These are phyloP conservation scores for Chaetodon trifascialis DNA, from an alignment of 2,113 vertebrate genomes.

Conservation along the genomic window DNA sequence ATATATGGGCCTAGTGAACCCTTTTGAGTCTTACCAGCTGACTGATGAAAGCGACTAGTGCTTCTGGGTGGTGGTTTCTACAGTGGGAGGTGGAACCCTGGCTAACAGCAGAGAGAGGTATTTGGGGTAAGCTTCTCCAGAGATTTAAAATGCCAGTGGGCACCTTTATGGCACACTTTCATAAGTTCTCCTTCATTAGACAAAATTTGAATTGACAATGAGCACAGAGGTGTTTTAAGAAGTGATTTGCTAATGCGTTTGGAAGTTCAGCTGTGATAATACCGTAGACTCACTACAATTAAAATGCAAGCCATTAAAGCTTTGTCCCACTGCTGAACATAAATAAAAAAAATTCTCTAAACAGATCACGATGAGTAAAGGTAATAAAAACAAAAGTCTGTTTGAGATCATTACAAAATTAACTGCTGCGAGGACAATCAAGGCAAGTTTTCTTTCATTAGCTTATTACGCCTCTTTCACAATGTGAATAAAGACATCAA, in stretches of 20 bases:
- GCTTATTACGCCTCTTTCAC: neutral
- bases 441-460: neutral
- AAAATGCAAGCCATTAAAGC: slow-evolving; percentile 1
- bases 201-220: neutral
- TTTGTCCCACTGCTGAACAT: neutral
- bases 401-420: slow-evolving; percentile 1
- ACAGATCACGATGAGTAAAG: slow-evolving; percentile 6
- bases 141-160: slow-evolving; percentile 1
- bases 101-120: neutral
- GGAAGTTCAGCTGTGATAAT: neutral
- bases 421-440: neutral
- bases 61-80: neutral
- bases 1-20: neutral
- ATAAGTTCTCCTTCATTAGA: slow-evolving; percentile 5
- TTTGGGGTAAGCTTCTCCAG: neutral
- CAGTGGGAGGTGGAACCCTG: no score
- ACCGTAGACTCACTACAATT: neutral
- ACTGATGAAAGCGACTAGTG: neutral
- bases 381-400: neutral
- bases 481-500: neutral
- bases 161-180: slow-evolving; percentile 6
- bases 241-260: neutral
- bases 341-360: neutral
- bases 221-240: neutral
- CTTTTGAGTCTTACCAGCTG: neutral